Percentiles rank a stretch among this genome's conserved stretches.
Conservation (phyloP, 1,140 invertebrate genomes). For the Apis cerana region DNA sequence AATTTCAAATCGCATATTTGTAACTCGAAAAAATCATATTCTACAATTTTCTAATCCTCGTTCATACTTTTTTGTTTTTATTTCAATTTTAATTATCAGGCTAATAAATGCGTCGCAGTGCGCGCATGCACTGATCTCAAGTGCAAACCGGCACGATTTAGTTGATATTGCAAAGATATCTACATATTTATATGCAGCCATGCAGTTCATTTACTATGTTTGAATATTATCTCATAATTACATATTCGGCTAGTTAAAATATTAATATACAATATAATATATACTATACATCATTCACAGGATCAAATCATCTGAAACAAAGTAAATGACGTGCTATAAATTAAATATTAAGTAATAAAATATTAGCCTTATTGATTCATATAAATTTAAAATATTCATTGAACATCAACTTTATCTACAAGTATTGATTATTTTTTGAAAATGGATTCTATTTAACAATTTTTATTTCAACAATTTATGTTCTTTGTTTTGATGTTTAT, state of each 20-base stretch:
- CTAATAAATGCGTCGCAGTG: conserved; percentile 27
- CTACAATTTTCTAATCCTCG: background rate
- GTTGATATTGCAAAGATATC: conserved; percentile 50
- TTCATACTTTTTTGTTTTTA: background rate
- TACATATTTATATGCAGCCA: conserved; percentile 52
- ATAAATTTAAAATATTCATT: too few relatives aligned
- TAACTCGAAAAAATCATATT: background rate
- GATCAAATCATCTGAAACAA: too few relatives aligned
- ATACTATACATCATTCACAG: conserved; percentile 63
- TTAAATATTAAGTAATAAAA: too few relatives aligned
- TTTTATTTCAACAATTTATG: too few relatives aligned
- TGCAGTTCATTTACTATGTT: conserved; percentile 60
- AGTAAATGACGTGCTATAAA: too few relatives aligned
- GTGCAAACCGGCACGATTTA: conserved; percentile 52
- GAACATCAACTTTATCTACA: too few relatives aligned
- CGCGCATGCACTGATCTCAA: conserved; percentile 51
- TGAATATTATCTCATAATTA: conserved; percentile 72
- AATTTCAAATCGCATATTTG: background rate
- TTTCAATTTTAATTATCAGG: conserved; percentile 21
- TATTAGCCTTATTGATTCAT: too few relatives aligned
- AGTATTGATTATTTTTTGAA: too few relatives aligned
- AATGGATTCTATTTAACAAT: too few relatives aligned
- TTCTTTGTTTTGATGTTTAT: too few relatives aligned
- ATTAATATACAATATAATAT: conserved; percentile 75
- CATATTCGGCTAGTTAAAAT: conserved; percentile 75